Conservation (phyloP, 2,888 invertebrate species). For the Agrenia bidenticulata region DNA sequence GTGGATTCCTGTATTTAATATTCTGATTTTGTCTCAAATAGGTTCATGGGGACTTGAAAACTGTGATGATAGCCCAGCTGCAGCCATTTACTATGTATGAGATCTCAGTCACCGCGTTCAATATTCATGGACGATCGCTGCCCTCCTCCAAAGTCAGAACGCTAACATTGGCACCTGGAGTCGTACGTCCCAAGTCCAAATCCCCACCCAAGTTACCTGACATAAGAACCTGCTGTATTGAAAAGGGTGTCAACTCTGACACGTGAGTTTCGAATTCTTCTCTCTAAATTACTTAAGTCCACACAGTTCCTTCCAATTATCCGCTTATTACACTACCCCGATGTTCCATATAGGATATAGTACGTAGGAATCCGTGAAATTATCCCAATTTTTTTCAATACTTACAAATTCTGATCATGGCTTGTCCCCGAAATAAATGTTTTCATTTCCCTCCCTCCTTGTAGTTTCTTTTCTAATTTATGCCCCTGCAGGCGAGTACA, state of each 20-base stretch:
- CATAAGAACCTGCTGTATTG: slow-evolving; percentile 70
- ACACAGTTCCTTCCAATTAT: too few species aligned
- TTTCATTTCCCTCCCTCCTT: background rate
- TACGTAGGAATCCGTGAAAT: background rate
- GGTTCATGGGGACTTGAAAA: slow-evolving; percentile 65
- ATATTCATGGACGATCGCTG: slow-evolving; percentile 73
- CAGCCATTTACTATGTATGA: slow-evolving; percentile 82
- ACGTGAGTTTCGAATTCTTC: slow-evolving; percentile 56
- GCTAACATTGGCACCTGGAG: slow-evolving; percentile 68
- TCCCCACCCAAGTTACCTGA: slow-evolving; percentile 71
- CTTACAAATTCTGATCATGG: slow-evolving; percentile 9
- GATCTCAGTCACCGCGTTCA: slow-evolving; percentile 70
- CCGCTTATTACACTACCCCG: too few species aligned
- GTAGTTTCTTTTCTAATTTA: background rate
- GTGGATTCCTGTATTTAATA: background rate
- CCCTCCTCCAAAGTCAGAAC: slow-evolving; percentile 73
- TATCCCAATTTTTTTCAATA: background rate
- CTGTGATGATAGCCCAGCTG: slow-evolving; percentile 65
- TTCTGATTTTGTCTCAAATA: slow-evolving; percentile 31
- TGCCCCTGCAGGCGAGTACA: background rate
- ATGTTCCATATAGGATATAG: too few species aligned
- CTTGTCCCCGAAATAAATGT: slow-evolving; percentile 6
- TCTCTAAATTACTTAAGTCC: too few species aligned
- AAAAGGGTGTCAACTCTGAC: slow-evolving; percentile 71
- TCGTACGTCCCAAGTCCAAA: slow-evolving; percentile 59